These are phyloP conservation scores for Andrena chrysosceles DNA, from an alignment of 2,888 invertebrate species.

Conservation along the genomic window DNA sequence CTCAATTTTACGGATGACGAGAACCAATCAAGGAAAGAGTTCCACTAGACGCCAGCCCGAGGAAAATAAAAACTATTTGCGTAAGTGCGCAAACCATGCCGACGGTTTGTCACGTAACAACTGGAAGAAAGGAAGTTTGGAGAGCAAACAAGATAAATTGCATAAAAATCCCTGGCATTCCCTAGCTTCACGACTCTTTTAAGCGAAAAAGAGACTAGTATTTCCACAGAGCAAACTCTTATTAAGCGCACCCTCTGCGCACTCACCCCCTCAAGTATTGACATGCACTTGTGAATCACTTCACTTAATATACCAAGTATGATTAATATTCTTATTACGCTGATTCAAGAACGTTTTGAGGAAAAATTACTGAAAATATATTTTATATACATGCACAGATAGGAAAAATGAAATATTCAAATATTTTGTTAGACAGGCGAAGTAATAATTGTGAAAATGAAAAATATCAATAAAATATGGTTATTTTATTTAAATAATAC, in stretches of 20 bases:
- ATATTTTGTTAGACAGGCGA: no score
- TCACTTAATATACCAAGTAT: no score
- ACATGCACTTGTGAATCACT: no score
- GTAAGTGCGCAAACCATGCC: neutral
- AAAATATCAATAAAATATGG: no score
- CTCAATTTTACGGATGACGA: constrained; percentile 52
- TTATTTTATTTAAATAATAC: no score
- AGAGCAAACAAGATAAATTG: neutral
- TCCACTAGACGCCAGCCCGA: neutral
- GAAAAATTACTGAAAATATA: no score
- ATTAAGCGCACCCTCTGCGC: neutral
- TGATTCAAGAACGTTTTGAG: no score
- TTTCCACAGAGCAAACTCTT: neutral
- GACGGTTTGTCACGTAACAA: constrained; percentile 7
- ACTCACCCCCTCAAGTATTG: no score
- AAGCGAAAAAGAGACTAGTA: neutral
- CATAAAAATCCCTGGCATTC: neutral
- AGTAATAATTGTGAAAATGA: no score
- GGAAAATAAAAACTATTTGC: neutral
- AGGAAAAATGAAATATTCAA: no score
- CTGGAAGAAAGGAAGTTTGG: neutral
- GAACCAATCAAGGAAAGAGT: constrained; percentile 42
- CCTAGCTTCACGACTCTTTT: neutral
- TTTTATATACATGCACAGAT: no score
- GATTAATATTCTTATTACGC: no score